Evolutionary conservation across 2,113 vertebrate genomes (phyloP).

Genomic region (Apistogramma diplotaenia): DNA sequence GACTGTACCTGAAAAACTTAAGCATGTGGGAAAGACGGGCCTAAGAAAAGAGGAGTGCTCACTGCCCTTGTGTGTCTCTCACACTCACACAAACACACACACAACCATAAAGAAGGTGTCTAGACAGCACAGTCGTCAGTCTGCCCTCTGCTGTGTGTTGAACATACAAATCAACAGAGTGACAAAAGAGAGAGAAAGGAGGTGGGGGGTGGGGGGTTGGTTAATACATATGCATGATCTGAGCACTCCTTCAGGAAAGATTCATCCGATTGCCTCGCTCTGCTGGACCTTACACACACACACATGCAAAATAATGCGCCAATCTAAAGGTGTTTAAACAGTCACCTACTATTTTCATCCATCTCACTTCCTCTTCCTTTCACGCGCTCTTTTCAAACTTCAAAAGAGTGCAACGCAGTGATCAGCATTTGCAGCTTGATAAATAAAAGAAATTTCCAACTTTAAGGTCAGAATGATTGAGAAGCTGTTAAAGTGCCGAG

Average conservation of each 20-base stretch:
- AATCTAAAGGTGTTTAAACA: neutral
- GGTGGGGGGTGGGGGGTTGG: too few species aligned
- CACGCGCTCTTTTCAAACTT: neutral
- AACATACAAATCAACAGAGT: slow-evolving; percentile 46
- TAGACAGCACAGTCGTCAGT: slow-evolving; percentile 45
- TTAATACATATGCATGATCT: slow-evolving; percentile 34
- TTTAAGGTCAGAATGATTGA: neutral
- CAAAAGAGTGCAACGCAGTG: neutral
- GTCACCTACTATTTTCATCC: neutral
- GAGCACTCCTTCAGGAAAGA: slow-evolving; percentile 25
- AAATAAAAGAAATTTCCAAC: neutral
- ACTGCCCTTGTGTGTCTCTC: neutral
- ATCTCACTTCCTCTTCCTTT: neutral
- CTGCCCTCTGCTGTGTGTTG: slow-evolving; percentile 43
- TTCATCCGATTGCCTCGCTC: neutral
- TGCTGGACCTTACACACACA: neutral
- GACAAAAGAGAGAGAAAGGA: neutral
- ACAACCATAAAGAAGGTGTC: slow-evolving; percentile 51
- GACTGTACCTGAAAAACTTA: neutral
- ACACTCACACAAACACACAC: slow-evolving; percentile 1
- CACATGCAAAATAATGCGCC: neutral
- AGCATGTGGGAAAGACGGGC: neutral
- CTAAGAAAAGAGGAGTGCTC: neutral
- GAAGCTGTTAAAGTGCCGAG: neutral
- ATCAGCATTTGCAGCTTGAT: neutral